These are phyloP conservation scores for Philonicus albiceps DNA, from an alignment of 2,888 invertebrate species.

Conservation along the genomic window DNA sequence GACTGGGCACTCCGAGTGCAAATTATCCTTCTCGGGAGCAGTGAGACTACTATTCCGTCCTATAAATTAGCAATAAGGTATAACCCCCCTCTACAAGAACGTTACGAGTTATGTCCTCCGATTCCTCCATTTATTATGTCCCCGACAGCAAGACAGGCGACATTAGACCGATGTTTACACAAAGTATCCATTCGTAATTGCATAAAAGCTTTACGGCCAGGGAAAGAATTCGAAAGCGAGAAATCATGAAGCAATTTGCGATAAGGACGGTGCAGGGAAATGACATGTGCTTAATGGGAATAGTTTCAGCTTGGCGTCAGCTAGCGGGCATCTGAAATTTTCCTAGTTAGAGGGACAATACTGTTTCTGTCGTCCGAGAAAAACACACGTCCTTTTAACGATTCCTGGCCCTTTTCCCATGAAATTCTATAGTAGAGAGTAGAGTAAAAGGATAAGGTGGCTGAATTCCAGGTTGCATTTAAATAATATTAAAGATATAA, in stretches of 20 bases:
- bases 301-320: not conserved
- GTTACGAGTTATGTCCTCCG: not conserved
- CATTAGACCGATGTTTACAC: conserved; percentile 22
- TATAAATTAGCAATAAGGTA: conserved; percentile 22
- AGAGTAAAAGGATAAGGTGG: too few relatives aligned
- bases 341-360: not conserved
- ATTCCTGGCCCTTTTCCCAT: not conserved
- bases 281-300: conserved; percentile 19
- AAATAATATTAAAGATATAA: too few relatives aligned
- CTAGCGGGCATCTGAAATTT: not conserved
- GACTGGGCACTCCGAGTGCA: not conserved
- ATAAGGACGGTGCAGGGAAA: conserved; percentile 7
- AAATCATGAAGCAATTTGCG: conserved; percentile 32
- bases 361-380: not conserved
- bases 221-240: conserved; percentile 23
- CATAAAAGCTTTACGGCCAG: not conserved
- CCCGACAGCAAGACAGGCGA: conserved; percentile 18
- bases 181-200: conserved; percentile 20
- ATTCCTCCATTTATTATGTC: conserved; percentile 11
- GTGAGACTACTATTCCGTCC: not conserved
- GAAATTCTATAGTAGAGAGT: too few relatives aligned
- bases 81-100: not conserved
- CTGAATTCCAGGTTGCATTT: too few relatives aligned
- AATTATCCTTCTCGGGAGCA: not conserved
- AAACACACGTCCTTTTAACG: not conserved